Conservation (phyloP, 30 jellyfish, hydroid and myxozoan genomes). For the Aurelia coerulea region DNA sequence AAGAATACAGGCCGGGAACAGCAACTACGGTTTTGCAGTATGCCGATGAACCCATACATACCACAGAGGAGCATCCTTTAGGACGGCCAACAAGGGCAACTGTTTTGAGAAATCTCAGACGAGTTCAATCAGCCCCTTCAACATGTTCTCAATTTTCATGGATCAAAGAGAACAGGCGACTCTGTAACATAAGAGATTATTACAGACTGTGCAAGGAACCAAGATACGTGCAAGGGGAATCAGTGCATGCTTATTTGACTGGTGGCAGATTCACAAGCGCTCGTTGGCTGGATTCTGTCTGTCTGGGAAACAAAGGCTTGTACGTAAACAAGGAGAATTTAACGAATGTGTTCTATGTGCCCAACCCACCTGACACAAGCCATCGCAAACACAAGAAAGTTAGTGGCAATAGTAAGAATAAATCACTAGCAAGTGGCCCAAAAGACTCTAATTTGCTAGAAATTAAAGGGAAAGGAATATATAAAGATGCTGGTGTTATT, state of each 20-base stretch:
- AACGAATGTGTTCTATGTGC: constrained; percentile 45
- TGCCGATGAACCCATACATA: constrained; percentile 59
- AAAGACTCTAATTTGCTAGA: not conserved
- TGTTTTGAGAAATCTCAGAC: constrained; percentile 36
- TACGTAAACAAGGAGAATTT: constrained; percentile 47
- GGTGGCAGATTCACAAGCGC: constrained; percentile 73
- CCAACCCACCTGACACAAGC: constrained; percentile 5
- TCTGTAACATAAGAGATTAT: constrained; percentile 62
- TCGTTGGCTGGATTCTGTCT: constrained; percentile 54
- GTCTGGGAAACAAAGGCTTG: constrained; percentile 29
- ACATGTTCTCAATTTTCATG: constrained; percentile 63
- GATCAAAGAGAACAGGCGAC: constrained; percentile 64
- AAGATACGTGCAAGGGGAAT: constrained; percentile 15
- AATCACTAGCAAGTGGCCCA: not conserved
- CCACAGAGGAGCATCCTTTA: constrained; percentile 26
- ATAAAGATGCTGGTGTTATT: constrained; percentile 28
- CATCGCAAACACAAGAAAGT: not conserved
- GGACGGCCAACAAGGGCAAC: constrained; percentile 74
- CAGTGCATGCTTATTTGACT: constrained; percentile 49
- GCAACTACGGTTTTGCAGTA: constrained; percentile 58
- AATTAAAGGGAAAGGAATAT: constrained; percentile 29
- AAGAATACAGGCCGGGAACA: constrained; percentile 27
- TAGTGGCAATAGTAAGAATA: not conserved
- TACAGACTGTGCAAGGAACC: constrained; percentile 43
- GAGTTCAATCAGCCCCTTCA: constrained; percentile 61